Evolutionary conservation across 92 coral and sea anemone genomes (phyloP), one percentile per base, ranked within the genome.

Genomic region (Epizoanthus rinbou): DNA sequence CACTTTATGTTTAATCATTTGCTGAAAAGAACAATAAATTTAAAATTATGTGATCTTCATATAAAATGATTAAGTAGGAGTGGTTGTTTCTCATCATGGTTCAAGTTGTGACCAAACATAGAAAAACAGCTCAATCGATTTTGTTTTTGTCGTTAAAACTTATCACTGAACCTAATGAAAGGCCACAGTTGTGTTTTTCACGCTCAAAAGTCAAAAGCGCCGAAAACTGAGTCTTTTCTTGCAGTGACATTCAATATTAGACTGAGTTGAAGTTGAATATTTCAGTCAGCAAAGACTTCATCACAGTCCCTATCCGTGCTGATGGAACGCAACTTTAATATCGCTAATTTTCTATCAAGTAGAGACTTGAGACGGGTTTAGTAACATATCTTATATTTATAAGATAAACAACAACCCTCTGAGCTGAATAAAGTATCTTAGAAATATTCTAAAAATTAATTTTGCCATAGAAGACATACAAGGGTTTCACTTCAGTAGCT

Each of bases 21-120:
- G 69, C 57, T 59, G 57, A 76, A 76, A 59, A 59, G 71, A 78
- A 78, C 82, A 78, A 37, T 78, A 78, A 62, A 28, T 28, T 28
- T 28, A 28, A 28, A 28, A 78, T 78, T 62, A 78, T 58, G 15
- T 17, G 19, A 57, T 33, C 71, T 43, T 39, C 57, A 59, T 58
- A 37, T 37, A 37, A 69, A 31, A 37, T 59, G 64, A 56, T 57
- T 35, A 18, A 28, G 81, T 28, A 17, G 31, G 47, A 2, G 68
- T 33, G 66, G 16, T 75, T 75, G 53, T 19, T 56, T 53, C 31
- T 33, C 33, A 31, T 75, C 81, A 75, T 14, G 31, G 69, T 9
- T 37, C 7, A 7, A 18, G 54, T 47, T 76, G 8, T 37, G 28
- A 59, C 54, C 31, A 28, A 28, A 28, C 31, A 28, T 2, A 28